These are phyloP conservation scores for Bubo bubo DNA, from an alignment of 2,113 vertebrate species.

Conservation along the genomic window DNA sequence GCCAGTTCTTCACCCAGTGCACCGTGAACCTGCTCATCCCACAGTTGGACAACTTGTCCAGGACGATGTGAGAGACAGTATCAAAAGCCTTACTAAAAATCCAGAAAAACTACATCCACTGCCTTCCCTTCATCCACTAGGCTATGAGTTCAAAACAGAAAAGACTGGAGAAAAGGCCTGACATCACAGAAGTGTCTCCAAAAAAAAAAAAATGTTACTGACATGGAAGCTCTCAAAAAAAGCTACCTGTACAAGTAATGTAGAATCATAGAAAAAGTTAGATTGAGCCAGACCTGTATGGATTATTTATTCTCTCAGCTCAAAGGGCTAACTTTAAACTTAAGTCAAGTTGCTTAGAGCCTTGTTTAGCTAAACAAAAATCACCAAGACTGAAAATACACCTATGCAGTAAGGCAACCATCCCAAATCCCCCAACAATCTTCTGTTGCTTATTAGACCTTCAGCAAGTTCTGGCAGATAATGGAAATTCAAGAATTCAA, in stretches of 20 bases:
- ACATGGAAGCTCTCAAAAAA: not conserved
- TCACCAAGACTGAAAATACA: not conserved
- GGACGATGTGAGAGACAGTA: not conserved
- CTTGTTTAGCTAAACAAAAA: not conserved
- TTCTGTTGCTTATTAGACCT: not conserved
- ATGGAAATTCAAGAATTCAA: not conserved
- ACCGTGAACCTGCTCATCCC: no score
- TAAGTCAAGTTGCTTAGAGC: not conserved
- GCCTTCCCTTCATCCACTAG: not conserved
- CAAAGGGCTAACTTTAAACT: not conserved
- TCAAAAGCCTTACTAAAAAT: not conserved
- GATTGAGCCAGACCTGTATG: not conserved
- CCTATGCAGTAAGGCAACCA: not conserved
- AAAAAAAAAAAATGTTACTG: not conserved
- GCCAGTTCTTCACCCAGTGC: no score
- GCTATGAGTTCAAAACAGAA: not conserved
- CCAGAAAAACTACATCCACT: not conserved
- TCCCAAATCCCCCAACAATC: not conserved
- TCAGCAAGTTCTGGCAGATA: not conserved
- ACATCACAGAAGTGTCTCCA: not conserved
- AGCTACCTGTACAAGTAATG: not conserved
- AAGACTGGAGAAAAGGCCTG: not conserved
- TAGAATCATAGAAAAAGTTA: not conserved
- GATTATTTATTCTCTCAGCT: not conserved
- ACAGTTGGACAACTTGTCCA: no score